Evolutionary conservation across 2,888 invertebrate species (phyloP).

Genomic region (Marasmarcha lunaedactyla): DNA sequence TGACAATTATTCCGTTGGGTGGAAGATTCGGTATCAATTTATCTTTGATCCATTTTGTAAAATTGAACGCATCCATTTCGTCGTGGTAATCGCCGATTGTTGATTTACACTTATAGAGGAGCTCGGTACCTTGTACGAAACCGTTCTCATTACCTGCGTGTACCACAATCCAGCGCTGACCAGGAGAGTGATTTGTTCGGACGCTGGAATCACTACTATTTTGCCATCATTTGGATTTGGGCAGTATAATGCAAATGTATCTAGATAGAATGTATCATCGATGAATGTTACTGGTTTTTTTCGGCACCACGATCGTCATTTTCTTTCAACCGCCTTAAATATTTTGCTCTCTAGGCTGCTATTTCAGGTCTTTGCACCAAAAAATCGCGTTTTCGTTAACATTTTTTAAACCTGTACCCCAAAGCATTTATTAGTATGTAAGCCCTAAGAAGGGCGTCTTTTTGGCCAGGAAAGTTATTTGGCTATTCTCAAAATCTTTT

Average conservation of each 20-base stretch:
- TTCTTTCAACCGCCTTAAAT: slow-evolving; percentile 7
- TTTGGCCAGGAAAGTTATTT: slow-evolving; percentile 14
- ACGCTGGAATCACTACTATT: slow-evolving; percentile 12
- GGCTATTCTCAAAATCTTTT: slow-evolving; percentile 15
- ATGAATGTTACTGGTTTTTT: slow-evolving; percentile 7
- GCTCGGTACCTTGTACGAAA: slow-evolving; percentile 14
- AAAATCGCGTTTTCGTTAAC: slow-evolving; percentile 2
- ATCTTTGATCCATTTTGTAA: slow-evolving; percentile 17
- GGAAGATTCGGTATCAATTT: slow-evolving; percentile 19
- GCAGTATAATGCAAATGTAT: slow-evolving; percentile 13
- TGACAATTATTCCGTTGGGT: slow-evolving; percentile 11
- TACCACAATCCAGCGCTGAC: slow-evolving; percentile 15
- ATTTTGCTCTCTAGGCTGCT: slow-evolving; percentile 7
- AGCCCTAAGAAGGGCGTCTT: neutral
- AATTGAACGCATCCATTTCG: slow-evolving; percentile 15
- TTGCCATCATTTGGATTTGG: slow-evolving; percentile 18
- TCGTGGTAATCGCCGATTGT: slow-evolving; percentile 16
- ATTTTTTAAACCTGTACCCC: slow-evolving; percentile 12
- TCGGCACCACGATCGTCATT: slow-evolving; percentile 5
- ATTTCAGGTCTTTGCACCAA: slow-evolving; percentile 6
- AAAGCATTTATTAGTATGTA: slow-evolving; percentile 8
- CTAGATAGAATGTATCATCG: slow-evolving; percentile 12
- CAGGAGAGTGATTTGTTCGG: slow-evolving; percentile 12
- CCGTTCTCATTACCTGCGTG: slow-evolving; percentile 17
- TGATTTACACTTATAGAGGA: slow-evolving; percentile 15